A percentile compares a stretch with the other conserved stretches of the same genome.
Conservation (phyloP, 2,797 vertebrate genomes). For the Brachymystax lenok region DNA sequence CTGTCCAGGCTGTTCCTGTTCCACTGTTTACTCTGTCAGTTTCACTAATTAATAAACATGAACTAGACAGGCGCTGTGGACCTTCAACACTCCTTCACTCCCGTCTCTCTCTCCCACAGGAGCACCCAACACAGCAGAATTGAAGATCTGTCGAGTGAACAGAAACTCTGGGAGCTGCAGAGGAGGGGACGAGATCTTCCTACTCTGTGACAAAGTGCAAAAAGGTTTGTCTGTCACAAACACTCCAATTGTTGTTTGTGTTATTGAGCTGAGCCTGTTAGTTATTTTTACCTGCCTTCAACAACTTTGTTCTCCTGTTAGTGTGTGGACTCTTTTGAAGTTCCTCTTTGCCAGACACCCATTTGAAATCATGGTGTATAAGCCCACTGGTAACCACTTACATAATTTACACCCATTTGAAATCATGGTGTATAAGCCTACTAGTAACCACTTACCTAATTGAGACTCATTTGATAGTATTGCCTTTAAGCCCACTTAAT, state of each 20-base stretch:
- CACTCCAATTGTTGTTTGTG: no score
- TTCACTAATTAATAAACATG: constrained; percentile 20
- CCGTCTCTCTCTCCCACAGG: constrained; percentile 44
- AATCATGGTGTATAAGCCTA: no score
- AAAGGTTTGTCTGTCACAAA: constrained; percentile 77
- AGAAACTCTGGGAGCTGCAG: constrained; percentile 86
- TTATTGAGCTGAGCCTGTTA: not conserved
- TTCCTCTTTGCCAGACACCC: not conserved
- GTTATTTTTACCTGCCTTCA: not conserved
- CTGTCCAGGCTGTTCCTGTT: constrained; percentile 40
- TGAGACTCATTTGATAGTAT: no score
- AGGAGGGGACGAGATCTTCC: constrained; percentile 90
- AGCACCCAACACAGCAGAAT: constrained; percentile 79
- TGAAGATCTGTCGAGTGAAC: constrained; percentile 92
- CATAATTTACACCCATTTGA: no score
- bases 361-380: no score
- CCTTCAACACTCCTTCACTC: no score
- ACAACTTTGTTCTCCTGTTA: constrained; percentile 22
- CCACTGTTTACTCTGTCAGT: constrained; percentile 23
- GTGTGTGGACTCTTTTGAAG: constrained; percentile 18
- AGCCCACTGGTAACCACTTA: not conserved
- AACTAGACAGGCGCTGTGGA: no score
- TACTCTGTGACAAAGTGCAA: constrained; percentile 93
- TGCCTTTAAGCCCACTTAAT: not conserved
- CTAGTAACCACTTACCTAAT: no score